A percentile compares a stretch with the other conserved stretches of the same genome.
These are phyloP conservation scores for Dendrolimus pini DNA, from an alignment of 2,888 invertebrate species.

Conservation along the genomic window DNA sequence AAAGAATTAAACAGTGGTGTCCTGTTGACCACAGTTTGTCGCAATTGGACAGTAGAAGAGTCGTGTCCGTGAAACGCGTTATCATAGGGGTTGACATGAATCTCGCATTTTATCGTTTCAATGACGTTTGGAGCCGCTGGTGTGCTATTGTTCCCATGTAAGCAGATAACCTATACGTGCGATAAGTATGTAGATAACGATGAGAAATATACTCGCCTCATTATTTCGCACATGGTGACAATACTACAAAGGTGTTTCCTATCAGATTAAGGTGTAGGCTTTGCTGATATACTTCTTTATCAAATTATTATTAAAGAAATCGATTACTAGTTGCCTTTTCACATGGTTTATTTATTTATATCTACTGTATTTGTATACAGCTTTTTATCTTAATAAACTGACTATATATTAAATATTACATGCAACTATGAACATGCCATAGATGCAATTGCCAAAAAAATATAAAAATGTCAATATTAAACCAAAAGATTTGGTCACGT, in stretches of 20 bases:
- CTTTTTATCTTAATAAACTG: background rate
- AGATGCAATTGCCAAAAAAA: too few relatives aligned
- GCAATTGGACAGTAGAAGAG: background rate
- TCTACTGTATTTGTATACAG: background rate
- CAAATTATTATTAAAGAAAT: background rate
- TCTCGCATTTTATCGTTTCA: background rate
- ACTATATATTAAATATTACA: too few relatives aligned
- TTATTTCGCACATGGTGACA: background rate
- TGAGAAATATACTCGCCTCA: slow-evolving; percentile 3
- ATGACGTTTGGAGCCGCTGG: slow-evolving; percentile 1
- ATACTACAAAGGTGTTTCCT: background rate
- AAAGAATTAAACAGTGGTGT: too few relatives aligned
- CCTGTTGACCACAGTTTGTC: too few relatives aligned
- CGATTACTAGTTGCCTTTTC: background rate
- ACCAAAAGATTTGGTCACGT: too few relatives aligned
- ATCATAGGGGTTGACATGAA: background rate
- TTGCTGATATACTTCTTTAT: background rate
- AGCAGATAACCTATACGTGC: slow-evolving; percentile 15
- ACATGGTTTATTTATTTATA: background rate
- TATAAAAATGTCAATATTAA: too few relatives aligned
- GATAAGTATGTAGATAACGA: slow-evolving; percentile 15
- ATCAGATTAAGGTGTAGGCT: background rate
- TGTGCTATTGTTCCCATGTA: slow-evolving; percentile 4
- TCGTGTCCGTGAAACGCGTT: background rate
- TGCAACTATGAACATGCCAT: too few relatives aligned